Conservation (phyloP, 2,888 invertebrate species). For the Tenthredo notha region DNA sequence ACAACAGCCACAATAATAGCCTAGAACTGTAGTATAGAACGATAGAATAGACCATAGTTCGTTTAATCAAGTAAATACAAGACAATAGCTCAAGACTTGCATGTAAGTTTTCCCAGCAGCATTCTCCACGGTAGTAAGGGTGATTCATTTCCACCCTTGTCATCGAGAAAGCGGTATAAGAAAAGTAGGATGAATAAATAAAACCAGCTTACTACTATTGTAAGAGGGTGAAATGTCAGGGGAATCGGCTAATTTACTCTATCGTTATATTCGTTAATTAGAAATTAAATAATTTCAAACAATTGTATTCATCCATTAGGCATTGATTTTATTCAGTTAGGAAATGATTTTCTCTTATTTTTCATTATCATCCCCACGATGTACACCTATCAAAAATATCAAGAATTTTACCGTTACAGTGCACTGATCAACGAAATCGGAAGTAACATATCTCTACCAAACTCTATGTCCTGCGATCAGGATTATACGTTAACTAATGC, state of each 20-base stretch:
- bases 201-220: not conserved
- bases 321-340: not conserved
- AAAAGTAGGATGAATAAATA: constrained; percentile 33
- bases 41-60: constrained; percentile 13
- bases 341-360: not conserved
- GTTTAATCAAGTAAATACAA: constrained; percentile 59
- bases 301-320: not conserved
- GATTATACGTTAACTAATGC: constrained; percentile 50
- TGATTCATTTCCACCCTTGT: constrained; percentile 22
- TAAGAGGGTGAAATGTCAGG: not conserved
- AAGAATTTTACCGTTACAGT: constrained; percentile 58
- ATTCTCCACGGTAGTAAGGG: constrained; percentile 3
- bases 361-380: not conserved
- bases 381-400: not conserved
- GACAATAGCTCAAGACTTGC: constrained; percentile 51
- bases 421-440: constrained; percentile 72
- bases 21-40: constrained; percentile 18
- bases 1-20: constrained; percentile 27
- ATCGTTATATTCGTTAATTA: constrained; percentile 14
- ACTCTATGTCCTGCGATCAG: constrained; percentile 64
- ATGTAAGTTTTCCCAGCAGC: constrained; percentile 23
- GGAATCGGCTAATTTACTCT: not conserved
- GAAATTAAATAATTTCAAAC: not conserved
- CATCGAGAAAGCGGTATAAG: not conserved
- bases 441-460: constrained; percentile 74